Evolutionary conservation across 2,888 invertebrate species (phyloP).

Genomic region (Sphecodes monilicornis): DNA sequence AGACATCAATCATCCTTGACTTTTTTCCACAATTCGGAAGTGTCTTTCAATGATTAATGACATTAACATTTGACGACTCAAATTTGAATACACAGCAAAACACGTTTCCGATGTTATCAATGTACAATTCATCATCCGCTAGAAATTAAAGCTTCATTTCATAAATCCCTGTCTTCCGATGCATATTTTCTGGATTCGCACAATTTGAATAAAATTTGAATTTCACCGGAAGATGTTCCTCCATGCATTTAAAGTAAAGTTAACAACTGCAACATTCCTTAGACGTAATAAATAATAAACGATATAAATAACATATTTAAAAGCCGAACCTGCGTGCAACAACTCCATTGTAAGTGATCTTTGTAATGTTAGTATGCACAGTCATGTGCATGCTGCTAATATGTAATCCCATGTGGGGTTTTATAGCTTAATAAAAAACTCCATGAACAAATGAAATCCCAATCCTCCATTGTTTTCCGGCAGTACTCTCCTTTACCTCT

Average conservation of each 20-base stretch:
- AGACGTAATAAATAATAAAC: not conserved
- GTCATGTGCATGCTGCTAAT: too few relatives aligned
- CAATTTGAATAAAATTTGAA: slow-evolving; percentile 62
- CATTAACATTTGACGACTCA: not conserved
- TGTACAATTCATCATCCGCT: not conserved
- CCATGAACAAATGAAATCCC: slow-evolving; percentile 36
- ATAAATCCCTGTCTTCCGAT: slow-evolving; percentile 28
- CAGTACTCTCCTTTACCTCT: slow-evolving; percentile 2
- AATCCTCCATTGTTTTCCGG: not conserved
- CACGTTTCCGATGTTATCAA: not conserved
- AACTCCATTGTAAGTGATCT: too few relatives aligned
- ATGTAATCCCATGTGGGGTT: too few relatives aligned
- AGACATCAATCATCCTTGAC: not conserved
- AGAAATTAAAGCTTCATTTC: not conserved
- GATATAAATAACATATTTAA: too few relatives aligned
- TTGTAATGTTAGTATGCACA: too few relatives aligned
- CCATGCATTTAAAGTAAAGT: slow-evolving; percentile 31
- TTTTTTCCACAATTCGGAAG: not conserved
- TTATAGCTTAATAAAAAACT: too few relatives aligned
- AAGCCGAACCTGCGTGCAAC: too few relatives aligned
- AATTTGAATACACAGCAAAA: not conserved
- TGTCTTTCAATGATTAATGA: not conserved
- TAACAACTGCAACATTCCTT: slow-evolving; percentile 20
- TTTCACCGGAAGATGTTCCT: slow-evolving; percentile 40
- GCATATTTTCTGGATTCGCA: slow-evolving; percentile 31